Percentiles rank a stretch among this genome's conserved stretches.
phyloP scores from a whole-genome alignment of 92 coral and sea anemone genomes.

The Isaurus tuberculatus region DNA sequence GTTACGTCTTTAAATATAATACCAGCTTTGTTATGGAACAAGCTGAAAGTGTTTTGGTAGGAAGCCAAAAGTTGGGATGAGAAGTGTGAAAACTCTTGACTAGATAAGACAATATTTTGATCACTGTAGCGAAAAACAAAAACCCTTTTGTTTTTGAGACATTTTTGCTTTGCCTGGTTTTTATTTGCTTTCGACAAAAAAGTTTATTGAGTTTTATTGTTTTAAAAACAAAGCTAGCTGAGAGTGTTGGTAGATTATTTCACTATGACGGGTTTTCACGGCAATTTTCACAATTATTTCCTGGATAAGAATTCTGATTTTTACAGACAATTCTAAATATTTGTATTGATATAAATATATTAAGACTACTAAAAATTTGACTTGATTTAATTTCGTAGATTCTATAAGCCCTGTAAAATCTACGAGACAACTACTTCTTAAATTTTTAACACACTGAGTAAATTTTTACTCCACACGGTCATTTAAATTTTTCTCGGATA shows the following conservation, averaged over 20 bases:
- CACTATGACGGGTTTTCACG: no score
- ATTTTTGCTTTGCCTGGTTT: background rate
- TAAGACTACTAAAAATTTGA: no score
- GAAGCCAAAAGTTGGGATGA: conserved; percentile 24
- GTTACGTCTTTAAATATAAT: background rate
- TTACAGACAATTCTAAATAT: no score
- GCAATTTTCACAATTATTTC: no score
- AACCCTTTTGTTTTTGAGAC: background rate
- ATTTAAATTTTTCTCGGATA: no score
- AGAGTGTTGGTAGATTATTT: no score
- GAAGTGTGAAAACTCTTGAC: background rate
- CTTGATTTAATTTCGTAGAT: no score
- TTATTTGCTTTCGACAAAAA: background rate
- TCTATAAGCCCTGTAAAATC: no score
- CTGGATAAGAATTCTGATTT: no score
- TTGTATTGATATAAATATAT: no score
- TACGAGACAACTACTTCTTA: no score
- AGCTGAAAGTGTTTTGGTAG: conserved; percentile 31
- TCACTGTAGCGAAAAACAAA: background rate
- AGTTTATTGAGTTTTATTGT: background rate
- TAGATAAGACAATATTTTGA: background rate
- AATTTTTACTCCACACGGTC: background rate
- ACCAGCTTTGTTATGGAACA: conserved; percentile 14
- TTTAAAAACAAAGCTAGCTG: background rate
- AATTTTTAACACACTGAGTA: no score